phyloP scores from a whole-genome alignment of 2,113 vertebrate species.

The Hemiprocne comata region DNA sequence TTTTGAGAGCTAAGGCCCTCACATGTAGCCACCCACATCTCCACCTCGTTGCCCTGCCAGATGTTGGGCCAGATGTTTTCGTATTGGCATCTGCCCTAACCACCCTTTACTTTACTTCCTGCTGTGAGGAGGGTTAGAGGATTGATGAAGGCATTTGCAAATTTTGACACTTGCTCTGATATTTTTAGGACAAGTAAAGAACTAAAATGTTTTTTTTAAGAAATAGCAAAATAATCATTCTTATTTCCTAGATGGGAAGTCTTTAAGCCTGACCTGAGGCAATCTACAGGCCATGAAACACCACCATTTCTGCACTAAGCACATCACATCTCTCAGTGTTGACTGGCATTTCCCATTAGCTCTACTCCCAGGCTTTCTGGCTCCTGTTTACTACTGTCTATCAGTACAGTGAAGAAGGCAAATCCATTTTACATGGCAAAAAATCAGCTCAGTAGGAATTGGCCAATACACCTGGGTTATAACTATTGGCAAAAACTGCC shows the following conservation, averaged over 20 bases:
- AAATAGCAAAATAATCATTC: background rate
- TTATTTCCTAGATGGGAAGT: background rate
- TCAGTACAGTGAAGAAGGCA: background rate
- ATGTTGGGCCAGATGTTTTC: conserved; percentile 6
- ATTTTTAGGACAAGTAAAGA: background rate
- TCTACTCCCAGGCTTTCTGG: background rate
- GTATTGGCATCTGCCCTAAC: background rate
- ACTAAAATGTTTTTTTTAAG: too few species aligned
- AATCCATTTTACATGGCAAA: background rate
- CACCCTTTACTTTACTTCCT: conserved; percentile 1
- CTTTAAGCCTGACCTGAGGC: background rate
- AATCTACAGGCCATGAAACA: background rate
- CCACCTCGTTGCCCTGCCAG: background rate
- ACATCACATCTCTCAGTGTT: background rate
- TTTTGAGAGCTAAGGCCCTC: background rate
- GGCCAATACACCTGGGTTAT: background rate
- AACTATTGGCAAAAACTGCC: background rate
- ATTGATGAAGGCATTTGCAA: background rate
- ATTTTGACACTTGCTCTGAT: background rate
- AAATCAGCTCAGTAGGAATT: background rate
- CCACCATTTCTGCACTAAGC: background rate
- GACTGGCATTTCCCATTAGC: background rate
- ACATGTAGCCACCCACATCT: background rate
- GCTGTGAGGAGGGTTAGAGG: background rate
- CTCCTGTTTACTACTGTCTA: background rate